Evolutionary conservation across 2,888 invertebrate species (phyloP).

Genomic region (Melinaea marsaeus): DNA sequence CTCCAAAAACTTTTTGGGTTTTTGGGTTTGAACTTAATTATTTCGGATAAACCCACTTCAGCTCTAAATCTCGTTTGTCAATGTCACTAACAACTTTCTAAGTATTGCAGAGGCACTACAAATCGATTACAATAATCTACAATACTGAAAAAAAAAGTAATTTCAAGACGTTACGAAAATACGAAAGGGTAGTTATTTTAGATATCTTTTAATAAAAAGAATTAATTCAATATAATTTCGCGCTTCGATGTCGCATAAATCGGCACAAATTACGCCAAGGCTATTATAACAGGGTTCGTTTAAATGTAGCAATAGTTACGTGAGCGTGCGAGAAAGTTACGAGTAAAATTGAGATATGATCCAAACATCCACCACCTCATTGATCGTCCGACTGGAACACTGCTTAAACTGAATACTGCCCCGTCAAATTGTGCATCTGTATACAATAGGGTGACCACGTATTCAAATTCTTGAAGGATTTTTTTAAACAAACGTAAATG

Average conservation of each 20-base stretch:
- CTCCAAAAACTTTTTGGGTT: background rate
- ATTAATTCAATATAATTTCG: conserved; percentile 49
- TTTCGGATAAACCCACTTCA: conserved; percentile 9
- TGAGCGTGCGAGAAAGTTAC: conserved; percentile 57
- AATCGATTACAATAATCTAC: conserved; percentile 27
- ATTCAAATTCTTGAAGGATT: background rate
- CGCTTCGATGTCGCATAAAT: conserved; percentile 45
- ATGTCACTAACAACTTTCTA: conserved; percentile 23
- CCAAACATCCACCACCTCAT: conserved; percentile 38
- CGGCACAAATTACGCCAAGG: conserved; percentile 41
- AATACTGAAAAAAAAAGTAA: conserved; percentile 29
- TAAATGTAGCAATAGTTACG: conserved; percentile 59
- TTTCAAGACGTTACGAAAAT: conserved; percentile 44
- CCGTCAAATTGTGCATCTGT: background rate
- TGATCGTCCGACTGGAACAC: conserved; percentile 37
- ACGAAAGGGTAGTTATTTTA: conserved; percentile 52
- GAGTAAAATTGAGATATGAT: conserved; percentile 46
- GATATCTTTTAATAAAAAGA: conserved; percentile 16
- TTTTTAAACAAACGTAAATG: background rate
- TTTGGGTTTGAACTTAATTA: conserved; percentile 1
- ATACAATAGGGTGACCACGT: background rate
- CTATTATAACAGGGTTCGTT: conserved; percentile 54
- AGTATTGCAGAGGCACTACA: conserved; percentile 22
- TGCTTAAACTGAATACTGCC: background rate
- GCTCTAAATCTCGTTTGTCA: conserved; percentile 14